Conservation (phyloP, 2,797 vertebrate genomes). For the Poecilia wingei region DNA sequence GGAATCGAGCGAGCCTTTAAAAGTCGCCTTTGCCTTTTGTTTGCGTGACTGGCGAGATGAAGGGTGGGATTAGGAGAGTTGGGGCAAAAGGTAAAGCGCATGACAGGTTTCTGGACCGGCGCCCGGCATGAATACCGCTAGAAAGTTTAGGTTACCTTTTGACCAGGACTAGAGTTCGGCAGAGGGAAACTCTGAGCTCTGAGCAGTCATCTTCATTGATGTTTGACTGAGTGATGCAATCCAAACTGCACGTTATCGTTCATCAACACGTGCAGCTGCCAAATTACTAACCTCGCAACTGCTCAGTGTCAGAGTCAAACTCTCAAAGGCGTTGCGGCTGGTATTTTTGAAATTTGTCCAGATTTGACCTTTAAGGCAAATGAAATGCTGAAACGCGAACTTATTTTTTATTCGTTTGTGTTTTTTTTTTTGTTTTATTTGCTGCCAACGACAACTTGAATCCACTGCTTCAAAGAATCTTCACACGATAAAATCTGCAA, state of each 20-base stretch:
- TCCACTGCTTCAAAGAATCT: neutral
- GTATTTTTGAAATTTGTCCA: neutral
- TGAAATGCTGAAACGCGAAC: neutral
- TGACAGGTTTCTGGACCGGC: neutral
- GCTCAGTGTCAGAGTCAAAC: neutral
- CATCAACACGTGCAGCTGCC: conserved; percentile 7
- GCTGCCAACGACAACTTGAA: neutral
- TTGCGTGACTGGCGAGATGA: neutral
- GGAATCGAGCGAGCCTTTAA: neutral
- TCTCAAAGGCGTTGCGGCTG: neutral
- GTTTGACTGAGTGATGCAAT: neutral
- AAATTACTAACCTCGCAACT: neutral
- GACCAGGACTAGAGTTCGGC: neutral
- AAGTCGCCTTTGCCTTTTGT: conserved; percentile 2
- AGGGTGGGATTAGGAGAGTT: neutral
- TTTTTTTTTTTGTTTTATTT: neutral
- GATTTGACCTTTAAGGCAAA: neutral
- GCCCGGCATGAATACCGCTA: neutral
- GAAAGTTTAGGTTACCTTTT: neutral
- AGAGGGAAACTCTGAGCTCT: neutral
- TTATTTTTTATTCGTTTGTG: too few relatives aligned
- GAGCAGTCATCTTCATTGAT: neutral
- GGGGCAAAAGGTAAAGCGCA: neutral
- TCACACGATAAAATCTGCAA: conserved; percentile 13
- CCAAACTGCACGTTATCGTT: neutral